These are phyloP conservation scores for Prietella phreatophila DNA, from an alignment of 2,113 vertebrate genomes.

Conservation along the genomic window DNA sequence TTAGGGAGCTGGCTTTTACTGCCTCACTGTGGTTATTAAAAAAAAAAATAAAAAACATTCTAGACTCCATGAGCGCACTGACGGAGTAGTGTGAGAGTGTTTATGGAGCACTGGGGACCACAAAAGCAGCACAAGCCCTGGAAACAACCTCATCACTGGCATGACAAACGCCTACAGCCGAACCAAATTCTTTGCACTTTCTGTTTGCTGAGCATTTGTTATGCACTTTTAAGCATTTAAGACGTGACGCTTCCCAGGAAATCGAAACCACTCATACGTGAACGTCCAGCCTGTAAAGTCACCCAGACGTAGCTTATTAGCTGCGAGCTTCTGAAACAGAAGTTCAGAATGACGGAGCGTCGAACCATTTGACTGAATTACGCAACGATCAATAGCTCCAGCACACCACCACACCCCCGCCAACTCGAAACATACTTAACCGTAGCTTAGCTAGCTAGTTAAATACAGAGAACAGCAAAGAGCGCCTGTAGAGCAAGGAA, in stretches of 20 bases:
- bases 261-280: not conserved
- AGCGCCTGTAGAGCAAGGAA: not conserved
- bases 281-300: not conserved
- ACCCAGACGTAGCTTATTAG: not conserved
- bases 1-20: conserved; percentile 67
- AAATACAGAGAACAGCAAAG: not conserved
- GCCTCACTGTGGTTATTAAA: conserved; percentile 66
- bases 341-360: not conserved
- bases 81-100: conserved; percentile 67
- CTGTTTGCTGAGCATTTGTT: conserved; percentile 32
- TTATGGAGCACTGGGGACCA: conserved; percentile 63
- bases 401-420: not conserved
- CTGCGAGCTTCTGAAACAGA: not conserved
- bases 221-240: no score
- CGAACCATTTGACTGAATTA: not conserved
- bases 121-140: conserved; percentile 64
- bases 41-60: conserved; percentile 22
- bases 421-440: not conserved
- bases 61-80: conserved; percentile 58
- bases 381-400: not conserved
- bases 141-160: conserved; percentile 68
- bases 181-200: conserved; percentile 47
- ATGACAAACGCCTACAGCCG: conserved; percentile 62
- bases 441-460: not conserved
- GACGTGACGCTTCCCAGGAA: not conserved